Evolutionary conservation across 2,113 vertebrate genomes (phyloP).

Genomic region (Crotalus horridus): DNA sequence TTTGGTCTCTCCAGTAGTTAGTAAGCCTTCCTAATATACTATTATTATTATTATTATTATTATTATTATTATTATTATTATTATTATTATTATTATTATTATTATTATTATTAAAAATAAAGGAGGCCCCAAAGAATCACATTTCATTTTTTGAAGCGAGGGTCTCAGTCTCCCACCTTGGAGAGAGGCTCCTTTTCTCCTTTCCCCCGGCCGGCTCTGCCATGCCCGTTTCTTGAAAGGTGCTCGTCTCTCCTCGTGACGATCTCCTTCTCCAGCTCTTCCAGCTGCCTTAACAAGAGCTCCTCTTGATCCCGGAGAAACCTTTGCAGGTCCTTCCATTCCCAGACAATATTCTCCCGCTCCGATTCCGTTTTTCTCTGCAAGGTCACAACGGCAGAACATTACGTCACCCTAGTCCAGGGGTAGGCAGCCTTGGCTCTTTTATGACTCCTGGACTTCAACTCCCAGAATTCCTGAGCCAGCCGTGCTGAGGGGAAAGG

Average conservation of each 20-base stretch:
- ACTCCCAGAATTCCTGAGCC: background rate
- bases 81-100: too few species aligned
- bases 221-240: background rate
- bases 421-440: fast-evolving
- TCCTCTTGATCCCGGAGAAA: background rate
- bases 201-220: background rate
- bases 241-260: background rate
- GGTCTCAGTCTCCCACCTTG: background rate
- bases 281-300: background rate
- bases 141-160: background rate
- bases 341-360: background rate
- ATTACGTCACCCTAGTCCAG: too few species aligned
- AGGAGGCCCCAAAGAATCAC: background rate
- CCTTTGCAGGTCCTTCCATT: background rate
- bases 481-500: too few species aligned
- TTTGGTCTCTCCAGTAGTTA: too few species aligned
- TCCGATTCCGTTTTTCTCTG: background rate
- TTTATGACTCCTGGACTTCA: background rate
- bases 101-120: background rate
- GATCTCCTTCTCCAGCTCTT: background rate
- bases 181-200: background rate
- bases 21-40: too few species aligned
- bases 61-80: too few species aligned
- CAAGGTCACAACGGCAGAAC: background rate
- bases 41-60: too few species aligned